A percentile compares a stretch with the other conserved stretches of the same genome.
Evolutionary conservation across 2,797 vertebrate species (phyloP).

Genomic region (Acanthurus leucopareius): DNA sequence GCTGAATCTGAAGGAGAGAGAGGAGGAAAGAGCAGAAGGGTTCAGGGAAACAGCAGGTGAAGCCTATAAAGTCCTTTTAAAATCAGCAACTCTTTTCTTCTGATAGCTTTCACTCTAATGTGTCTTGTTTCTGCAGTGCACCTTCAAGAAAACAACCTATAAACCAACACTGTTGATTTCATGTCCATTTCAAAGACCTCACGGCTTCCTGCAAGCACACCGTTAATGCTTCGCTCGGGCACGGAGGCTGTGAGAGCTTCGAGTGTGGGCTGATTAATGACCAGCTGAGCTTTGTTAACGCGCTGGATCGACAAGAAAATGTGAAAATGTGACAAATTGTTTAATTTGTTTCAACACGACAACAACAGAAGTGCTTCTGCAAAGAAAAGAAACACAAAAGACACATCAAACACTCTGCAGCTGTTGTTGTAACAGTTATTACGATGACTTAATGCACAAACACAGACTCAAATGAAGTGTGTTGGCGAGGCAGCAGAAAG

Average conservation of each 20-base stretch:
- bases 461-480: slow-evolving; percentile 23
- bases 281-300: slow-evolving; percentile 9
- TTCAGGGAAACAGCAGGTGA: neutral
- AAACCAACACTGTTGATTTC: neutral
- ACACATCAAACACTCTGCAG: neutral
- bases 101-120: neutral
- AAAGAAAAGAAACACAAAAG: neutral
- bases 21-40: neutral
- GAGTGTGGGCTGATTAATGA: slow-evolving; percentile 15
- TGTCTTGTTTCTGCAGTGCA: neutral
- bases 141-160: neutral
- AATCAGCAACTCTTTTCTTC: neutral
- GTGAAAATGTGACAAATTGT: slow-evolving; percentile 21
- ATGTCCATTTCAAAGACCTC: neutral
- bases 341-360: neutral
- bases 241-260: neutral
- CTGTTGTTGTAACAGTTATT: neutral
- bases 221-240: neutral
- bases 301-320: neutral
- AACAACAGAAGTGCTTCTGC: slow-evolving; percentile 1
- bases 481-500: slow-evolving; percentile 22
- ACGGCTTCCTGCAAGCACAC: neutral
- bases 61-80: neutral
- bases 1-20: slow-evolving; percentile 89
- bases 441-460: neutral